Conservation (phyloP, 2,113 vertebrate species). For the Sylvietta virens region DNA sequence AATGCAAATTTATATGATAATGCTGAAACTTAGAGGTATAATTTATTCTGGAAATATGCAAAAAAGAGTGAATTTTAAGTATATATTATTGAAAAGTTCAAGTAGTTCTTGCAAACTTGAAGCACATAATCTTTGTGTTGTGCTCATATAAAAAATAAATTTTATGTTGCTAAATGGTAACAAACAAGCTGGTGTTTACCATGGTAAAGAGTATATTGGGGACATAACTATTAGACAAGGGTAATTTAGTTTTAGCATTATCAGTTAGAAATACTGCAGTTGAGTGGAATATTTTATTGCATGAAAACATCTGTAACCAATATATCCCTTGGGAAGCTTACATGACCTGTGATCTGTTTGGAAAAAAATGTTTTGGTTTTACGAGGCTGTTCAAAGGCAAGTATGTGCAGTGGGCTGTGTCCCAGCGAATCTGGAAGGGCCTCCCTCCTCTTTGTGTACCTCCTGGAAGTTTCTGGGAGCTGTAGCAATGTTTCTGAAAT, state of each 20-base stretch:
- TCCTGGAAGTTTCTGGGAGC: conserved; percentile 3
- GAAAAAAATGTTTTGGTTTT: conserved; percentile 61
- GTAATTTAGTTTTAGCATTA: conserved; percentile 65
- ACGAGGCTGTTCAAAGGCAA: conserved; percentile 36
- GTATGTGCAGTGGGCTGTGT: not conserved
- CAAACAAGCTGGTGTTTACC: conserved; percentile 48
- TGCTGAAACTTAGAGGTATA: not conserved
- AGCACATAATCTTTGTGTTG: not conserved
- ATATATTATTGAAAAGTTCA: not conserved
- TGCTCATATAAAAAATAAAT: not conserved
- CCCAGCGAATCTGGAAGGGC: not conserved
- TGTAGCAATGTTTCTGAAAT: not conserved
- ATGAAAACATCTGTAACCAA: conserved; percentile 71
- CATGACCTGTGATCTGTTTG: conserved; percentile 61
- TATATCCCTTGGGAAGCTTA: conserved; percentile 64
- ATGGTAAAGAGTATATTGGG: conserved; percentile 34
- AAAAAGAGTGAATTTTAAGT: not conserved
- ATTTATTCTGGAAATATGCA: not conserved
- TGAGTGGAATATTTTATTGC: conserved; percentile 65
- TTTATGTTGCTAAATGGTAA: conserved; percentile 34
- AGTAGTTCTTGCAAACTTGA: not conserved
- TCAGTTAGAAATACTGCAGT: conserved; percentile 61
- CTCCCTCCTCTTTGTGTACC: not conserved
- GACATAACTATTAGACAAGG: conserved; percentile 65
- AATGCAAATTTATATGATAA: conserved; percentile 27